Percentiles rank a stretch among this genome's conserved stretches.
phyloP scores from a whole-genome alignment of 2,888 invertebrate species.

The Catocala fraxini region DNA sequence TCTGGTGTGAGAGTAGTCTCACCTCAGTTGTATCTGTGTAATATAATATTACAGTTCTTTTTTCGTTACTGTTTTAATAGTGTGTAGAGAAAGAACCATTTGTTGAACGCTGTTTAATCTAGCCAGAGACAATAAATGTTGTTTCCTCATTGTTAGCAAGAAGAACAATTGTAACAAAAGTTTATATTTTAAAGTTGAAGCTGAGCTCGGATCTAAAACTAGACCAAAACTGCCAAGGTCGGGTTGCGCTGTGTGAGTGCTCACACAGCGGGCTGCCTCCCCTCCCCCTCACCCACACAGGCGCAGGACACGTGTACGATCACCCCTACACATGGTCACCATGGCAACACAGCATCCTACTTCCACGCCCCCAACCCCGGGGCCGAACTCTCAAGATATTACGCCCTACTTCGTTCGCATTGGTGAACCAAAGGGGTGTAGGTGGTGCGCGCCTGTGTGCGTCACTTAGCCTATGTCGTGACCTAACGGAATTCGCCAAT shows the following conservation, averaged over 20 bases:
- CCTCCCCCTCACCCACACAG: constrained; percentile 70
- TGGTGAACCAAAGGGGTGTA: constrained; percentile 86
- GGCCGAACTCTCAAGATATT: constrained; percentile 86
- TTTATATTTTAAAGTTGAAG: constrained; percentile 33
- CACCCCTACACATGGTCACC: constrained; percentile 86
- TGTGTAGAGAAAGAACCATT: not conserved
- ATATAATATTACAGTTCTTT: not conserved
- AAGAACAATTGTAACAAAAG: constrained; percentile 25
- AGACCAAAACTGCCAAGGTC: constrained; percentile 85
- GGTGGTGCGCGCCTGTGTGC: constrained; percentile 71
- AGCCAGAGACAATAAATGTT: not conserved
- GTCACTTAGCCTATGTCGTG: constrained; percentile 64
- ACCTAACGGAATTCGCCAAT: constrained; percentile 71
- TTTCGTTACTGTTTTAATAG: constrained; percentile 44
- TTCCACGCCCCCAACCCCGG: constrained; percentile 87
- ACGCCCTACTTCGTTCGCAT: constrained; percentile 86
- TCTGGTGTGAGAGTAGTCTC: too few species aligned
- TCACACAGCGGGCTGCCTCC: constrained; percentile 52
- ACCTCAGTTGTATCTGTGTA: too few species aligned
- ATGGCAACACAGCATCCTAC: constrained; percentile 89
- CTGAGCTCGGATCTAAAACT: constrained; percentile 59
- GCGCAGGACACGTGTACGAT: constrained; percentile 67
- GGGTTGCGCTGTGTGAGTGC: constrained; percentile 51
- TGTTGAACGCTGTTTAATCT: constrained; percentile 13
- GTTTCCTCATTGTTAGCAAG: constrained; percentile 3